Evolutionary conservation across 1,140 invertebrate species (phyloP).

Genomic region (Leptonema lineaticorne): DNA sequence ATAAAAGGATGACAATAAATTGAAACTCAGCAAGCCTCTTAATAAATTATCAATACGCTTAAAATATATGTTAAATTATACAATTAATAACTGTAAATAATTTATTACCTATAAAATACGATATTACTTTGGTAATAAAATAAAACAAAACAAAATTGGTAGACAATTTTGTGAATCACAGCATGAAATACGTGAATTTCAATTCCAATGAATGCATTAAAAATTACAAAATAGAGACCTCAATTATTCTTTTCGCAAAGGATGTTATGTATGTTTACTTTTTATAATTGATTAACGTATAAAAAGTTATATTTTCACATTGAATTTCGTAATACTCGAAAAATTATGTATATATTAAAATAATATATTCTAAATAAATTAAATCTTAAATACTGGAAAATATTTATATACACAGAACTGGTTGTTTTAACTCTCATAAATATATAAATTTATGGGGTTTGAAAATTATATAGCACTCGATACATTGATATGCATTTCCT

Average conservation of each 20-base stretch:
- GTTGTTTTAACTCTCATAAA: not conserved
- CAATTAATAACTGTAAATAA: not conserved
- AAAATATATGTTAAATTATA: not conserved
- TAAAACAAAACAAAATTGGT: not conserved
- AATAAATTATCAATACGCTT: not conserved
- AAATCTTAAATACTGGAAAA: not conserved
- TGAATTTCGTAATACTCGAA: constrained; percentile 14
- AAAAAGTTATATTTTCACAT: constrained; percentile 14
- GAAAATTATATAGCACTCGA: not conserved
- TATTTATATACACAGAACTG: not conserved
- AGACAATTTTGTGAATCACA: constrained; percentile 5
- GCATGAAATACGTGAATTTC: constrained; percentile 3
- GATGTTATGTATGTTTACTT: constrained; percentile 12
- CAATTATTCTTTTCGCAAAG: not conserved
- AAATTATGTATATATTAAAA: constrained; percentile 2
- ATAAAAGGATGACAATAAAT: not conserved
- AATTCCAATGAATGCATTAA: constrained; percentile 15
- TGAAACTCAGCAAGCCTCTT: not conserved
- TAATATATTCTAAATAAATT: not conserved
- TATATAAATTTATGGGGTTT: not conserved
- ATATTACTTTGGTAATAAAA: not conserved
- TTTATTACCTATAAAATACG: not conserved
- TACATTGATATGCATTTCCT: constrained; percentile 10
- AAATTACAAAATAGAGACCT: not conserved
- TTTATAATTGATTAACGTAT: constrained; percentile 1